phyloP scores from a whole-genome alignment of 2,888 invertebrate species.

The Gisinianus flammeolus region DNA sequence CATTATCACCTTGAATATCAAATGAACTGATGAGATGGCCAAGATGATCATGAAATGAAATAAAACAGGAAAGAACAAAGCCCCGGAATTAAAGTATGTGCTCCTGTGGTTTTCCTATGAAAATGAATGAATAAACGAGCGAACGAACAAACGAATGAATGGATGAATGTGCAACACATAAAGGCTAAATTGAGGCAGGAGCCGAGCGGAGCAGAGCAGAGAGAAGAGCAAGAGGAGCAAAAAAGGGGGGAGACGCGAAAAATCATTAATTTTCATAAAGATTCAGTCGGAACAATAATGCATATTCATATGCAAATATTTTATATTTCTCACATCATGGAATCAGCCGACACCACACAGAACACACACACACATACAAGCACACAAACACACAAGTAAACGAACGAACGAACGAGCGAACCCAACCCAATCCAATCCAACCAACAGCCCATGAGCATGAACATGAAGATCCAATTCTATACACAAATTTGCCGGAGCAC shows the following conservation, averaged over 20 bases:
- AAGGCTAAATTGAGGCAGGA: background rate
- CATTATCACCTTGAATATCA: background rate
- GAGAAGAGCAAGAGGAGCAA: background rate
- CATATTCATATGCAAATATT: constrained; percentile 11
- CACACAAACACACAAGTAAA: background rate
- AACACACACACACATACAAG: background rate
- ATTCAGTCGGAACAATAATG: constrained; percentile 9
- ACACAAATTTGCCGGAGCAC: background rate
- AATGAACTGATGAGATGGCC: background rate
- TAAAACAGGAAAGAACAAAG: background rate
- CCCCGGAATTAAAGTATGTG: background rate
- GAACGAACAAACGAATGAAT: no score
- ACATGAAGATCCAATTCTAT: no score
- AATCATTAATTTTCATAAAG: constrained; percentile 36
- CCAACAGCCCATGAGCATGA: no score
- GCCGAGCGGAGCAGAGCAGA: background rate
- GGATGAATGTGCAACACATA: no score
- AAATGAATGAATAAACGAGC: background rate
- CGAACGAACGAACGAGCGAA: background rate
- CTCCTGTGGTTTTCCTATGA: background rate
- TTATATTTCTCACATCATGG: background rate
- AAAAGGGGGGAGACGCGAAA: constrained; percentile 15
- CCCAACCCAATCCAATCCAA: no score
- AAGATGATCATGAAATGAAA: background rate
- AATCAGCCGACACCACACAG: background rate